phyloP scores from a whole-genome alignment of 2,113 vertebrate species.

The Petaurus breviceps region DNA sequence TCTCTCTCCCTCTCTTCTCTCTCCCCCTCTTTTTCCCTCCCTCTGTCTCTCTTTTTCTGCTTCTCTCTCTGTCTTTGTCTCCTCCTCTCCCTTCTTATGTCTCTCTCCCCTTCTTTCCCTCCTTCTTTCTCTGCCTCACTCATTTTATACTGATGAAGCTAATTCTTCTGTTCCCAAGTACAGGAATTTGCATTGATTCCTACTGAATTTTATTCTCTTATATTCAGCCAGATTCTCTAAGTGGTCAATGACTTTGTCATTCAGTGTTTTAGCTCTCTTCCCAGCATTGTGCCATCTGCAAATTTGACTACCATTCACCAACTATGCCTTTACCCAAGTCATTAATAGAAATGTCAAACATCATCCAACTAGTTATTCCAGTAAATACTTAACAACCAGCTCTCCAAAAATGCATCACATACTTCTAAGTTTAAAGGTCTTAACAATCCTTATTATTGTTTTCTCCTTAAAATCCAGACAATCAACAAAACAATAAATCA shows the following conservation, averaged over 20 bases:
- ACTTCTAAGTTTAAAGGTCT: not conserved
- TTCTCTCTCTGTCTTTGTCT: too few relatives aligned
- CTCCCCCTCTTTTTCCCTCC: not conserved
- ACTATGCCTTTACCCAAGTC: not conserved
- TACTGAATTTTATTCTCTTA: not conserved
- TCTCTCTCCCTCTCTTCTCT: too few relatives aligned
- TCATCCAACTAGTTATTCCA: not conserved
- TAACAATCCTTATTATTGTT: not conserved
- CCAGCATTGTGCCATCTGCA: not conserved
- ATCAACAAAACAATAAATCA: not conserved
- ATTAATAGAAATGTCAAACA: not conserved
- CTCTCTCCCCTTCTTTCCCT: not conserved
- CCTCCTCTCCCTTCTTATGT: too few relatives aligned
- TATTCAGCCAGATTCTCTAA: not conserved
- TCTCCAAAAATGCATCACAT: not conserved
- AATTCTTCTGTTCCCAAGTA: not conserved
- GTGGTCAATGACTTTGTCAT: not conserved
- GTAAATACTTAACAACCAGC: not conserved
- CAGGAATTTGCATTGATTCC: not conserved
- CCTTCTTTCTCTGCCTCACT: not conserved
- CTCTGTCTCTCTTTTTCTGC: too few relatives aligned
- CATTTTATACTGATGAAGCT: not conserved
- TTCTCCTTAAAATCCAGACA: not conserved
- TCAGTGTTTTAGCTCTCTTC: not conserved
- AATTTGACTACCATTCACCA: not conserved